These are phyloP conservation scores for Megaleporinus macrocephalus DNA, from an alignment of 2,113 vertebrate genomes.

Conservation along the genomic window DNA sequence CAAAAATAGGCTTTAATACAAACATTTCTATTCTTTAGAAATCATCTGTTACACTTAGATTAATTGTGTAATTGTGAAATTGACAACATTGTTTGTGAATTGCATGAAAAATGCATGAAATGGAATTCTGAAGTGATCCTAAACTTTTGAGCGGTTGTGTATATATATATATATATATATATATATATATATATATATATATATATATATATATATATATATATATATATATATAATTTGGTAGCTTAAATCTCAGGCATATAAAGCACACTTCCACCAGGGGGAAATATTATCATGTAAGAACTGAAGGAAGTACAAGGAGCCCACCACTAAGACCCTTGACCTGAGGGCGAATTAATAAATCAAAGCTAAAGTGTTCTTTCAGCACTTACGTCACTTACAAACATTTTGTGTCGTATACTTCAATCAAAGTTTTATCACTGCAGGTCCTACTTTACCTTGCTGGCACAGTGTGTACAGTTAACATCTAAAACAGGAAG, in stretches of 20 bases:
- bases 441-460: background rate
- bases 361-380: background rate
- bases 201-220: too few relatives aligned
- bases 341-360: background rate
- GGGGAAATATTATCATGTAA: conserved; percentile 48
- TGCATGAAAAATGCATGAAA: too few relatives aligned
- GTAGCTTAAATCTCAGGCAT: background rate
- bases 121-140: too few relatives aligned
- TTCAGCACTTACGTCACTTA: background rate
- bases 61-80: too few relatives aligned
- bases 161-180: too few relatives aligned
- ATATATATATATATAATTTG: too few relatives aligned
- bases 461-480: background rate
- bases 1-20: too few relatives aligned
- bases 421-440: background rate
- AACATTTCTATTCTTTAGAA: too few relatives aligned
- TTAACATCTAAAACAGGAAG: conserved; percentile 66
- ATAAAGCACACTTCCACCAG: conserved; percentile 56
- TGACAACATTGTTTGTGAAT: too few relatives aligned
- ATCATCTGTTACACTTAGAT: too few relatives aligned
- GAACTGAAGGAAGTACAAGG: background rate
- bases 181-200: too few relatives aligned
- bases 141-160: too few relatives aligned
- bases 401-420: background rate
- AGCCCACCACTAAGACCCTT: background rate